Evolutionary conservation across 2,888 invertebrate species (phyloP), one percentile per base, ranked within the genome.

Genomic region (Andrena minutula): DNA sequence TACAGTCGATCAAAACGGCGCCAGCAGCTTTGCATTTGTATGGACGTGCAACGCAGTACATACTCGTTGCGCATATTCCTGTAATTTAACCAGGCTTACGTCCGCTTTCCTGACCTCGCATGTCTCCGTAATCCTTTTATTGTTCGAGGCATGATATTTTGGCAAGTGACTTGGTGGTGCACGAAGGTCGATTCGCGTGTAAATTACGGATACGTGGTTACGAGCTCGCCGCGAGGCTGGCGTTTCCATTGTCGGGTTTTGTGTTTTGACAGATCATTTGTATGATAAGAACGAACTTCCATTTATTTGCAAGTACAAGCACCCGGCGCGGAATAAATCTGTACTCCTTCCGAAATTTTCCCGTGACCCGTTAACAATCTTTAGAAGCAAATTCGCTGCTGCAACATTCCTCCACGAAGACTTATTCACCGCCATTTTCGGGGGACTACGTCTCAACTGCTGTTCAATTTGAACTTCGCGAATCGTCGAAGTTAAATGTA

Each of bases 261-360:
- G 28, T 79, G 70, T 82, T 85, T 79, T 73, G 75, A 74, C 74
- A 71, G 82, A 86, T 73, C 72, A 72, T 69, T 32, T 49, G 65
- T 64, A 64, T 30, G 83, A 75, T 70, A 70, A 83, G 65, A 61
- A 8, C 20, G 53, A 23, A 51, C 60, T 77, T 75, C 70, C 58
- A 56, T 78, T 74, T 68, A 68, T 77, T 71, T 35, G 35, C 65
- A 65, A 30, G 30, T 66, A 69, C 72, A 66, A 49, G n/a, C 51
- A 23, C 60, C 51, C 35, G 30, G 16, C 28, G 23, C 8, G 60
- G 69, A 69, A 82, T 70, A 74, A 73, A 74, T 77, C 70, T 66
- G n/a, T 51, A 26, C 49, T 30, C 10, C 16, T 10, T 5, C 20
- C 20, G 5, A 41, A 53, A 47, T 26, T 68, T 56, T 30, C 41